phyloP scores from a whole-genome alignment of 2,888 invertebrate genomes.

The Timema podura region DNA sequence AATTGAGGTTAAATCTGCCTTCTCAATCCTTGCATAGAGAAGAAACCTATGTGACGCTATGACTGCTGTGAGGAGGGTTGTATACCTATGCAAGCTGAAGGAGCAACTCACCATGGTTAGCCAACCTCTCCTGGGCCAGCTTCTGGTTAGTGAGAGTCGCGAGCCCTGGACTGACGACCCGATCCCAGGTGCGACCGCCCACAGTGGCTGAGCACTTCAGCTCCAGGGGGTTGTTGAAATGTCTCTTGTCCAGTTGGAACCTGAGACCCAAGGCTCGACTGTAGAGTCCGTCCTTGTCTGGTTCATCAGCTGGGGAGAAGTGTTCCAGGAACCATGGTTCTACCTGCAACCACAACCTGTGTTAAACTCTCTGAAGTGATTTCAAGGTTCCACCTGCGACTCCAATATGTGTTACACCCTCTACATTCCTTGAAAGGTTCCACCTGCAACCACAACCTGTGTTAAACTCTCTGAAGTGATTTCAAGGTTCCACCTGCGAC shows the following conservation, averaged over 20 bases:
- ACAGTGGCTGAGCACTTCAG: conserved; percentile 22
- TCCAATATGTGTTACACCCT: no score
- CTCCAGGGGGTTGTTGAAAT: conserved; percentile 21
- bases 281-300: conserved; percentile 8
- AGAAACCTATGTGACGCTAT: no score
- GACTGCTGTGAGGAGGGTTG: no score
- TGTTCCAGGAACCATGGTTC: conserved; percentile 4
- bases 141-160: conserved; percentile 21
- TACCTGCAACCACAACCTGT: background rate
- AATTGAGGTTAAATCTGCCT: no score
- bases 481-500: no score
- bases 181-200: conserved; percentile 11
- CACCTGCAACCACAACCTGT: conserved; percentile 3
- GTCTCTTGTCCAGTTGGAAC: conserved; percentile 19
- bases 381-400: no score
- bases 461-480: no score
- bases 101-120: background rate
- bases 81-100: no score
- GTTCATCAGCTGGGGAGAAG: background rate
- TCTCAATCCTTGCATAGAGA: no score
- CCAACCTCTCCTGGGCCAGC: conserved; percentile 16
- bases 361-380: no score
- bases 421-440: no score
- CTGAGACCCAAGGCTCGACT: conserved; percentile 17
- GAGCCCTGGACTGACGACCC: background rate